Evolutionary conservation across 2,113 vertebrate species (phyloP).

Genomic region (Capreolus pygargus): DNA sequence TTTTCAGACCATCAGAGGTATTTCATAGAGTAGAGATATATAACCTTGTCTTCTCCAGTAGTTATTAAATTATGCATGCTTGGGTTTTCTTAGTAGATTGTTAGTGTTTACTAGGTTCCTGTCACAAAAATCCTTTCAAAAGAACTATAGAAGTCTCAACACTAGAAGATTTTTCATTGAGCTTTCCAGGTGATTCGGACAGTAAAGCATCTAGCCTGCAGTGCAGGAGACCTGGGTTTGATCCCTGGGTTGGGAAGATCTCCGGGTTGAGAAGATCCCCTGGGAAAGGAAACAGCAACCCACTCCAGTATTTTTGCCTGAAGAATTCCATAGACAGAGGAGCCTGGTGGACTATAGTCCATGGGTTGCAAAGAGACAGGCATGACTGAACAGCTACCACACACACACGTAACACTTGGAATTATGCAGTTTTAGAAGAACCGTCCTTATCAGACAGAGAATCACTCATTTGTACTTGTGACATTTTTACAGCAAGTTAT

Average conservation of each 20-base stretch:
- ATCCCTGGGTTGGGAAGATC: not conserved
- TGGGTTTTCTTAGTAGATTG: not conserved
- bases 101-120: not conserved
- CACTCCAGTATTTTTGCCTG: not conserved
- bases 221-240: not conserved
- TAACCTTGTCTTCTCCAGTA: not conserved
- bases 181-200: not conserved
- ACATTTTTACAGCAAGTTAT: not conserved
- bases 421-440: not conserved
- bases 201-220: not conserved
- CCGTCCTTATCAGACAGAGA: not conserved
- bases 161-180: not conserved
- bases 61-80: not conserved
- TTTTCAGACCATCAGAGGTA: not conserved
- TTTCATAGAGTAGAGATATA: not conserved
- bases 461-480: not conserved
- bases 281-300: not conserved
- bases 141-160: not conserved
- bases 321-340: not conserved
- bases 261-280: not conserved
- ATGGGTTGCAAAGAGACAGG: not conserved
- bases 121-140: not conserved
- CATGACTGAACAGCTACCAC: not conserved
- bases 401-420: not conserved
- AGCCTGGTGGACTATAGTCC: not conserved